These are phyloP conservation scores for Liparis tanakae DNA, from an alignment of 2,797 vertebrate species.

Conservation along the genomic window DNA sequence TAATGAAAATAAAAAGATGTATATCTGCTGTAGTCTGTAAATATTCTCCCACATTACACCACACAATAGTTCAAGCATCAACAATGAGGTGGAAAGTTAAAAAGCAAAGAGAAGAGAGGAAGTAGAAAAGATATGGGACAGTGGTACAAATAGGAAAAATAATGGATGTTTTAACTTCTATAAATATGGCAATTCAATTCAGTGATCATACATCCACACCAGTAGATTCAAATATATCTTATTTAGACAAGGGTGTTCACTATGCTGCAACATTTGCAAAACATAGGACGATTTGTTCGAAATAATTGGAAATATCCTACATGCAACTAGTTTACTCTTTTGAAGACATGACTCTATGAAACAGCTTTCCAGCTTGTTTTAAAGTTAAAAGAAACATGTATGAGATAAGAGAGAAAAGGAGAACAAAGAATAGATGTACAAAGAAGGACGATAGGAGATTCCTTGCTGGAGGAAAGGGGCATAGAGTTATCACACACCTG, in stretches of 20 bases:
- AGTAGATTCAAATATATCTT: neutral
- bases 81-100: slow-evolving; percentile 8
- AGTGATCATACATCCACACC: neutral
- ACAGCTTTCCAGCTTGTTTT: neutral
- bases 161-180: slow-evolving; percentile 3
- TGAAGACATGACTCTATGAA: neutral
- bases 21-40: slow-evolving; percentile 15
- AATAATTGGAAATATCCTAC: neutral
- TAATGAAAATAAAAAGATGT: slow-evolving; percentile 6
- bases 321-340: neutral
- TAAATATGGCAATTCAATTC: slow-evolving; percentile 2
- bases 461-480: too few relatives aligned
- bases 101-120: neutral
- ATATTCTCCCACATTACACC: slow-evolving; percentile 11
- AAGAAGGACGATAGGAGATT: neutral
- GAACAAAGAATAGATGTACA: neutral
- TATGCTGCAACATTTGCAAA: neutral
- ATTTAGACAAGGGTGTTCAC: neutral
- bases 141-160: neutral
- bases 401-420: neutral
- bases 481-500: neutral
- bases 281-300: neutral
- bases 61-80: slow-evolving; percentile 9
- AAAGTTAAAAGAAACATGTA: neutral
- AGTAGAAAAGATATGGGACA: neutral